Conservation (phyloP, 1,140 invertebrate genomes). For the Drosophila repleta region DNA sequence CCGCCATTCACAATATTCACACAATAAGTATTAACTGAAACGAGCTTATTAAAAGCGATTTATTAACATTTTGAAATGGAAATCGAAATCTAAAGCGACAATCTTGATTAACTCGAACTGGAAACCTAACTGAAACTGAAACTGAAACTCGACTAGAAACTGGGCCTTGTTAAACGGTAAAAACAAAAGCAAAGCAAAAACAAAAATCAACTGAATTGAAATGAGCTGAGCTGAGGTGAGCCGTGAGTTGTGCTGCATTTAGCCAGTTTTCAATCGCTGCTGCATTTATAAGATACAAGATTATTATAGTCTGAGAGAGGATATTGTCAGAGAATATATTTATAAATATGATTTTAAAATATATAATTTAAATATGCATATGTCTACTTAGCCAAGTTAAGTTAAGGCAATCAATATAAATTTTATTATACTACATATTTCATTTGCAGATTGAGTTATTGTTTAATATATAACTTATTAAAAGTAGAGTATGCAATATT, state of each 20-base stretch:
- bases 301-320: background rate
- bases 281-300: constrained; percentile 25
- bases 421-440: no score
- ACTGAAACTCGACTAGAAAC: constrained; percentile 12
- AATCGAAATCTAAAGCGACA: constrained; percentile 72
- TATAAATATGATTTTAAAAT: no score
- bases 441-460: no score
- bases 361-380: no score
- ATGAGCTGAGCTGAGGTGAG: background rate
- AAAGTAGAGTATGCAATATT: background rate
- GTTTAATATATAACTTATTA: background rate
- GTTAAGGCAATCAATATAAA: no score
- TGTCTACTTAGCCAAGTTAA: no score
- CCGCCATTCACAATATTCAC: constrained; percentile 47
- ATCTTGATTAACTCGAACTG: constrained; percentile 56
- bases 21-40: constrained; percentile 57
- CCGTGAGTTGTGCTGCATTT: constrained; percentile 42
- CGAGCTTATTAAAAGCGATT: constrained; percentile 65
- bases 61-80: constrained; percentile 67
- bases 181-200: constrained; percentile 36
- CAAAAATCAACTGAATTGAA: background rate
- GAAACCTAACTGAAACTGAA: constrained; percentile 44
- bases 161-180: constrained; percentile 11
- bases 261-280: constrained; percentile 41
- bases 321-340: no score